phyloP scores from a whole-genome alignment of 2,888 invertebrate species.

The Cheilosia grossa region DNA sequence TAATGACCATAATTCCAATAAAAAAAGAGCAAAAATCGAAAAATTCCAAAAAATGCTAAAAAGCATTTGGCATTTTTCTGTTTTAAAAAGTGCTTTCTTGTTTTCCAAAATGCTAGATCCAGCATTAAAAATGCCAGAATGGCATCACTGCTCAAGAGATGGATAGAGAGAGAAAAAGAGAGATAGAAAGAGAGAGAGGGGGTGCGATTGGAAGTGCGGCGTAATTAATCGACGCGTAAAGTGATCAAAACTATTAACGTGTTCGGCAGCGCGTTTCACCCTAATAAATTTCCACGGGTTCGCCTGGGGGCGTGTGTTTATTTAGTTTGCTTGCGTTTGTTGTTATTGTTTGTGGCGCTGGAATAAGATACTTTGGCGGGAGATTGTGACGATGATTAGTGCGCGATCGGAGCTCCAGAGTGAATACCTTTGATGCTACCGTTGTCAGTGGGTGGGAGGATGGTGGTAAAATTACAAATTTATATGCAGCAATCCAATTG shows the following conservation, averaged over 20 bases:
- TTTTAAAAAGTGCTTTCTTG: no score
- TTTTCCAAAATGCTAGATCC: no score
- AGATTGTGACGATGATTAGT: conserved; percentile 35
- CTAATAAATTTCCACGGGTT: conserved; percentile 60
- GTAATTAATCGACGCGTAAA: conserved; percentile 71
- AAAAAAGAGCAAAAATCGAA: no score
- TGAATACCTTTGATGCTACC: conserved; percentile 51
- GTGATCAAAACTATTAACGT: conserved; percentile 72
- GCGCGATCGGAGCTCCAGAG: conserved; percentile 21
- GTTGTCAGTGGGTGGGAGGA: not conserved
- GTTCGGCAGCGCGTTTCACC: conserved; percentile 43
- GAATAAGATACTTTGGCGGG: conserved; percentile 53
- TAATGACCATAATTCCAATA: no score
- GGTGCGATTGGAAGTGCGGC: conserved; percentile 1
- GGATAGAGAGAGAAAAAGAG: not conserved
- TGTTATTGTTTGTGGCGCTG: conserved; percentile 65
- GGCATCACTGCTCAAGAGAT: no score
- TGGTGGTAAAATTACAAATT: conserved; percentile 31
- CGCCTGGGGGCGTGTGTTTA: conserved; percentile 47
- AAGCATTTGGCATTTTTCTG: no score
- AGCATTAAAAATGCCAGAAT: no score
- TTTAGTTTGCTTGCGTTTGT: conserved; percentile 35
- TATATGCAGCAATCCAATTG: conserved; percentile 6
- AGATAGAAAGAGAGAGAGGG: not conserved
- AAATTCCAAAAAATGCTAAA: no score